These are phyloP conservation scores for Nasalis larvatus DNA, from an alignment of 2,113 vertebrate species.

Conservation along the genomic window DNA sequence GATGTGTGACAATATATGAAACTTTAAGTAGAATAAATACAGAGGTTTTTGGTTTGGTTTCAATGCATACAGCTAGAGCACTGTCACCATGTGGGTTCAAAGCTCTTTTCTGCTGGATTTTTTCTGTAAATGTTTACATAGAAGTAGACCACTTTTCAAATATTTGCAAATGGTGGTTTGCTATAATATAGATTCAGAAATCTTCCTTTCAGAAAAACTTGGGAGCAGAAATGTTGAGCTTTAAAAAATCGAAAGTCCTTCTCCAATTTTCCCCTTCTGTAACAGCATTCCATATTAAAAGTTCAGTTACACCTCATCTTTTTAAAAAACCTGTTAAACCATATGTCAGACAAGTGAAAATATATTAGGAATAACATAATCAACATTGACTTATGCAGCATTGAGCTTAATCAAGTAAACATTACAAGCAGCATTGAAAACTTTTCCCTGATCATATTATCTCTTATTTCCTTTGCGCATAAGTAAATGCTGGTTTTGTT, in stretches of 20 bases:
- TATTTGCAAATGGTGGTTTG: neutral
- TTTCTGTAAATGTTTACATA: conserved; percentile 53
- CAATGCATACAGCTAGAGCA: neutral
- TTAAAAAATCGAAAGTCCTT: neutral
- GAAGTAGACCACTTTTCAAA: neutral
- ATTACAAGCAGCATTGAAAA: neutral
- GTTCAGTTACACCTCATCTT: neutral
- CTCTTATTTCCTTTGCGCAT: neutral
- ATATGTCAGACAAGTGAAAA: neutral
- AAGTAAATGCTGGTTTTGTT: neutral
- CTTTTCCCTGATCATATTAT: neutral
- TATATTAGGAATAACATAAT: neutral
- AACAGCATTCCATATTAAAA: neutral
- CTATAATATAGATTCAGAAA: neutral
- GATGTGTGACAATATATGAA: conserved; percentile 20
- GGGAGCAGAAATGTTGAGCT: neutral
- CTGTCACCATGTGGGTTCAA: neutral
- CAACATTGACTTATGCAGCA: neutral
- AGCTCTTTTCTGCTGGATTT: conserved; percentile 18
- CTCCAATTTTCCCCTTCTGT: neutral
- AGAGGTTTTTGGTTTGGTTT: conserved; percentile 9
- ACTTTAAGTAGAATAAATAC: conserved; percentile 17
- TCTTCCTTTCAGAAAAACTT: neutral
- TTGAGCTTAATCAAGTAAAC: neutral
- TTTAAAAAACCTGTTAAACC: neutral